Percentiles rank a stretch among this genome's conserved stretches.
phyloP scores from a whole-genome alignment of 2,888 invertebrate genomes.

The Cryptus viduatorius region DNA sequence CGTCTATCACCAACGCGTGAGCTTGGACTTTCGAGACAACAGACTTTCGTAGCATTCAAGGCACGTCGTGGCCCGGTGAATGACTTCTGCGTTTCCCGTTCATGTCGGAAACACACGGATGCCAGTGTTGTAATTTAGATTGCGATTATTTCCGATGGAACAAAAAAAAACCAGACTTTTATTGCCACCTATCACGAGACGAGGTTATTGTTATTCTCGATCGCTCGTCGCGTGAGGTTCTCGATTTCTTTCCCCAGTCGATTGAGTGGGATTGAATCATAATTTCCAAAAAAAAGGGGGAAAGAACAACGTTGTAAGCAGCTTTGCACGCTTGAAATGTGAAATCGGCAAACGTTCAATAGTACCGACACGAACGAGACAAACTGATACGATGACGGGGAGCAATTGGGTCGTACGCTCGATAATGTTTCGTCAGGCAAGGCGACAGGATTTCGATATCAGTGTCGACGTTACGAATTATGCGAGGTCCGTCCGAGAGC shows the following conservation, averaged over 20 bases:
- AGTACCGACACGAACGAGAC: not conserved
- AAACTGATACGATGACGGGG: not conserved
- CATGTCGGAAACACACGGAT: constrained; percentile 73
- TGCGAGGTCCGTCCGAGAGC: constrained; percentile 44
- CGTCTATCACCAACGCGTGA: constrained; percentile 30
- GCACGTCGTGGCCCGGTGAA: constrained; percentile 62
- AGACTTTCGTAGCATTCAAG: constrained; percentile 29
- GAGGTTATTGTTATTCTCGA: constrained; percentile 34
- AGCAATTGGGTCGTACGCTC: constrained; percentile 55
- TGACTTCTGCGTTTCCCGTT: constrained; percentile 74
- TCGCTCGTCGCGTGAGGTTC: constrained; percentile 52
- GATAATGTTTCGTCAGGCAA: constrained; percentile 55
- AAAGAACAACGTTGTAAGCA: not conserved
- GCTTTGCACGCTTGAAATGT: not conserved
- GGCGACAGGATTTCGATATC: constrained; percentile 65
- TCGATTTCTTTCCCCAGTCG: not conserved
- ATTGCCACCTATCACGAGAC: constrained; percentile 81
- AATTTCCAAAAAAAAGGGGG: not conserved
- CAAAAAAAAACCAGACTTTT: constrained; percentile 72
- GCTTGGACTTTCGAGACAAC: constrained; percentile 25
- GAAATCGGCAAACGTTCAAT: not conserved
- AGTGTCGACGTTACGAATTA: constrained; percentile 63
- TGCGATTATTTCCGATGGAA: constrained; percentile 57
- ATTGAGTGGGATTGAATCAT: constrained; percentile 3
- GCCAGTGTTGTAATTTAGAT: constrained; percentile 62